Conservation (phyloP, 1,140 invertebrate species). For the Acyrthosiphon pisum region DNA sequence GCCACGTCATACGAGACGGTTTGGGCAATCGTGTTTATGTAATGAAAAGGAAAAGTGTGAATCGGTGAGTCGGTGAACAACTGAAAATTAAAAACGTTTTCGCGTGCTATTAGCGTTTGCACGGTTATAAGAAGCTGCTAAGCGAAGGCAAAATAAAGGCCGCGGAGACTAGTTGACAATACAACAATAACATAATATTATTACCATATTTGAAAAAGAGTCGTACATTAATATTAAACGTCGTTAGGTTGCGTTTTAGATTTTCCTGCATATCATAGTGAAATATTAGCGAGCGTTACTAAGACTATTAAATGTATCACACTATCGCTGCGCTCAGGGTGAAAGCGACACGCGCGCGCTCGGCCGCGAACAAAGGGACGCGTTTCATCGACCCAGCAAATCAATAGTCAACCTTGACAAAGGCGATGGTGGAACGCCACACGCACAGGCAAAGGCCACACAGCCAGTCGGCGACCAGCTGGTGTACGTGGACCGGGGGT, state of each 20-base stretch:
- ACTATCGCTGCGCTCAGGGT: not conserved
- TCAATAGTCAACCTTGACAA: conserved; percentile 49
- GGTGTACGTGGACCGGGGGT: not conserved
- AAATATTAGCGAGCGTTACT: not conserved
- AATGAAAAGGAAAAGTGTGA: not conserved
- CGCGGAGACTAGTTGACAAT: not conserved
- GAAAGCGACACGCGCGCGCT: not conserved
- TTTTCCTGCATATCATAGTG: not conserved
- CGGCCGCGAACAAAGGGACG: conserved; percentile 27
- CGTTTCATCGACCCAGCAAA: not conserved
- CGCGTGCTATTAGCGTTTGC: too few relatives aligned
- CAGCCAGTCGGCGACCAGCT: conserved; percentile 22
- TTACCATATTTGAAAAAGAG: not conserved
- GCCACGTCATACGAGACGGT: not conserved
- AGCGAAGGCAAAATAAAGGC: too few relatives aligned
- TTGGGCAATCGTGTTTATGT: not conserved
- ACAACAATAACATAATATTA: not conserved
- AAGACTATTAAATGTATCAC: too few relatives aligned
- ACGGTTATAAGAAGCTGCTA: not conserved
- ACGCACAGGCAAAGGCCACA: not conserved
- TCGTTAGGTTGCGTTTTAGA: not conserved
- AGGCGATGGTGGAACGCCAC: conserved; percentile 25
- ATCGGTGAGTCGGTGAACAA: not conserved
- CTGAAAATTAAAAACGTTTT: not conserved
- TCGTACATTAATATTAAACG: not conserved